Base-by-base conservation (phyloP, 2,888 invertebrate species). In the Auanema freiburgensis region DNA sequence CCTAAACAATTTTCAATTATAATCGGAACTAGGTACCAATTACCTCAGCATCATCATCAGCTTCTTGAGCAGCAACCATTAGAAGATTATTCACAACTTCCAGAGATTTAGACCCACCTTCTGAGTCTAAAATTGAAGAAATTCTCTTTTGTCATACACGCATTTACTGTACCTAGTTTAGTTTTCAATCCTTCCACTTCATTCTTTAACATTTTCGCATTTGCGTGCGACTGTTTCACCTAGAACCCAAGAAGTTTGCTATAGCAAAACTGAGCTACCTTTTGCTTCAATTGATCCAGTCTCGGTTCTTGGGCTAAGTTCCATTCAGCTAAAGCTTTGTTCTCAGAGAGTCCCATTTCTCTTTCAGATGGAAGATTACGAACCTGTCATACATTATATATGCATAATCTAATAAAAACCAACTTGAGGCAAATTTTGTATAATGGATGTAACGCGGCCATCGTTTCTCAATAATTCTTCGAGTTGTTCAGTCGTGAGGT, bases 21-120 rank as follows among this genome's bases (percentile, higher is more conserved):
- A 6, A 49, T 49, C 5, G 18, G 41, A 55, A 55, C 10, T 49
- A 57, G 11, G 14, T 23, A 44, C 46, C 42, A 18, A 53, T 41
- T 16, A 88, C 89, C 85, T 97, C 97, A 0, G 94, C 92, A 82
- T 92, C 90, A 83, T 96, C 95, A 84, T 97, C 97, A 59, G 91
- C 90, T 86, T 94, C 91, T 41, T 93, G 92, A 25, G 93, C 91
- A 12, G 93, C 91, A 11, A 94, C 90, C 87, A 94, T 92, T 14
- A 97, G 87, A 53, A 95, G 85, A 0, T 93, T 94, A 67, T 92
- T 87, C 0, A 92, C 90, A 24, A 92, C 91, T 78, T 95, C 96
- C 33, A 91, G 88, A 16, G 91, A 90, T 84, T 91, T 89, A 54
- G 89, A 63, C 12, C 90, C 90, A 24, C 90, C 89, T 14, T 60